These are phyloP conservation scores for Whitmania pigra DNA, from an alignment of 1,140 invertebrate genomes.

Conservation along the genomic window DNA sequence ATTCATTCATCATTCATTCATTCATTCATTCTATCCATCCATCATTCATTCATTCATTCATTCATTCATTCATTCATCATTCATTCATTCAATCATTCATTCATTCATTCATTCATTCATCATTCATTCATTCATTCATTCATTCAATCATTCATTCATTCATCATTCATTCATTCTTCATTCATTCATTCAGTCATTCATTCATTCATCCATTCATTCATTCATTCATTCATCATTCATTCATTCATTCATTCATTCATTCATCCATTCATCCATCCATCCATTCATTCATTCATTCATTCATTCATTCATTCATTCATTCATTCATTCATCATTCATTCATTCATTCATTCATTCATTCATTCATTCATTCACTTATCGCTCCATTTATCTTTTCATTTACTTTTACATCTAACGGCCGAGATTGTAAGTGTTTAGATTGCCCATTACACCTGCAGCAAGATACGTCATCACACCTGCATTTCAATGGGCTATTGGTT, in stretches of 20 bases:
- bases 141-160: slow-evolving; percentile 1
- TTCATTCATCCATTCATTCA: neutral
- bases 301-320: too few species aligned
- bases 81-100: too few species aligned
- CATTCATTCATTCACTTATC: slow-evolving; percentile 5
- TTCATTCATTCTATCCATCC: neutral
- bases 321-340: neutral
- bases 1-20: neutral
- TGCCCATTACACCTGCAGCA: neutral
- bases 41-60: neutral
- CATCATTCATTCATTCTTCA: slow-evolving; percentile 2
- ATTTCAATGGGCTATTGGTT: neutral
- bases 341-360: neutral
- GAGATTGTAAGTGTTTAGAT: neutral
- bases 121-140: neutral
- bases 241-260: neutral
- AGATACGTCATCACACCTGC: neutral
- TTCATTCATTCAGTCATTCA: neutral
- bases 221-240: slow-evolving; percentile 2
- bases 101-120: neutral
- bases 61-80: neutral
- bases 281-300: too few species aligned
- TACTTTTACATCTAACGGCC: neutral
- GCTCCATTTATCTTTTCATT: slow-evolving; percentile 9
- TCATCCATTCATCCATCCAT: neutral